Conservation (phyloP, 2,113 vertebrate genomes). For the Circaetus gallicus region DNA sequence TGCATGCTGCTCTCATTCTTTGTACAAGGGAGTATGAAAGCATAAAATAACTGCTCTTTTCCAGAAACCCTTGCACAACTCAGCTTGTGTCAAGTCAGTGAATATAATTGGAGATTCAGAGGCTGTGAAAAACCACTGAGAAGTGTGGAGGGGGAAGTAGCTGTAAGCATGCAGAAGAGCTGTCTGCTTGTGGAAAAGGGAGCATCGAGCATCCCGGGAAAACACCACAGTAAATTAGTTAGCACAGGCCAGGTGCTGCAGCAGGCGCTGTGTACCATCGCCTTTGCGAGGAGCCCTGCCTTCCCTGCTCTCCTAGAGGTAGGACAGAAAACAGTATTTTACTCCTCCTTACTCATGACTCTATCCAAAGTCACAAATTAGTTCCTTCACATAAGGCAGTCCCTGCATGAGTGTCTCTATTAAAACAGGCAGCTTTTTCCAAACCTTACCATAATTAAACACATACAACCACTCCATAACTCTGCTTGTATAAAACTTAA, state of each 20-base stretch:
- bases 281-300: neutral
- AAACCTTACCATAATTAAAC: neutral
- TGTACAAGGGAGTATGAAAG: neutral
- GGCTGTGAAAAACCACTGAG: neutral
- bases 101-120: neutral
- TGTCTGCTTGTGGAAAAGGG: neutral
- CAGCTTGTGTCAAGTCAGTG: neutral
- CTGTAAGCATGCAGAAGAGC: neutral
- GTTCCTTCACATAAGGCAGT: neutral
- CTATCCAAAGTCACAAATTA: neutral
- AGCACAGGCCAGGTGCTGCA: neutral
- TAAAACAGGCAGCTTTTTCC: neutral
- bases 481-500: neutral
- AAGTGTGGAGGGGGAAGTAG: neutral
- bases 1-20: neutral
- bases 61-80: neutral
- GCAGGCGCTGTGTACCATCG: accelerated
- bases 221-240: neutral
- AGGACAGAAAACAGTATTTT: accelerated
- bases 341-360: neutral
- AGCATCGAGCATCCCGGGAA: neutral
- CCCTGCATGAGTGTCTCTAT: neutral
- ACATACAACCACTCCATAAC: neutral
- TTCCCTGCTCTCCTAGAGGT: neutral
- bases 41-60: neutral